Evolutionary conservation across 2,797 vertebrate species (phyloP).

Genomic region (Epinephelus coioides): DNA sequence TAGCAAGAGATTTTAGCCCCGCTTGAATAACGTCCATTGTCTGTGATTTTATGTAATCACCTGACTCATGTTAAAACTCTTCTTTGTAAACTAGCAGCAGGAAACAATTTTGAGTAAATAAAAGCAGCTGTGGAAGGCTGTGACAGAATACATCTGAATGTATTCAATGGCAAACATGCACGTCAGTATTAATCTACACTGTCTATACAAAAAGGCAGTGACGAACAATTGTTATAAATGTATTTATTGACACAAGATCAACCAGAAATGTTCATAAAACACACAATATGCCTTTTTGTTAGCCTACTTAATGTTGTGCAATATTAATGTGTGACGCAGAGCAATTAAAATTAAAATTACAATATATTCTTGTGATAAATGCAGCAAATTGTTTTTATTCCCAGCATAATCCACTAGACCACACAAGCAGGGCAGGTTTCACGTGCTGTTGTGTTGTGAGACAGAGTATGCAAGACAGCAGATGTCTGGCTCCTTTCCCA

Average conservation of each 20-base stretch:
- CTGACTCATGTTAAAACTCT: conserved; percentile 39
- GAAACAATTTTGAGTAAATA: background rate
- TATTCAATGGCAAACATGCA: background rate
- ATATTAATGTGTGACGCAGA: background rate
- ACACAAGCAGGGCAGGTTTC: conserved; percentile 38
- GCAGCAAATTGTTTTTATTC: conserved; percentile 4
- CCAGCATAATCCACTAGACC: background rate
- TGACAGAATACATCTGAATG: background rate
- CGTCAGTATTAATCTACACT: background rate
- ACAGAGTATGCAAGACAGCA: conserved; percentile 35
- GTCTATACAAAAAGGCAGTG: background rate
- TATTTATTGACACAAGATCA: too few species aligned
- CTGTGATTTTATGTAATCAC: conserved; percentile 59
- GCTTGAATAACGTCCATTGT: conserved; percentile 77
- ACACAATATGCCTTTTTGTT: background rate
- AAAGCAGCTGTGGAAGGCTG: background rate
- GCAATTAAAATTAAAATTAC: background rate
- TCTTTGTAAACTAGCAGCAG: conserved; percentile 13
- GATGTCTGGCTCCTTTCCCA: conserved; percentile 68
- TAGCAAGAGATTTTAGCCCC: conserved; percentile 64
- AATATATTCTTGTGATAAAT: background rate
- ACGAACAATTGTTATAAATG: background rate
- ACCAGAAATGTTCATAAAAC: background rate
- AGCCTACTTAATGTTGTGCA: background rate
- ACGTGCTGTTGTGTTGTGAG: conserved; percentile 55